A percentile compares a stretch with the other conserved stretches of the same genome.
These are phyloP conservation scores for Melanotaenia maccullochi DNA, from an alignment of 2,797 vertebrate species.

Conservation along the genomic window DNA sequence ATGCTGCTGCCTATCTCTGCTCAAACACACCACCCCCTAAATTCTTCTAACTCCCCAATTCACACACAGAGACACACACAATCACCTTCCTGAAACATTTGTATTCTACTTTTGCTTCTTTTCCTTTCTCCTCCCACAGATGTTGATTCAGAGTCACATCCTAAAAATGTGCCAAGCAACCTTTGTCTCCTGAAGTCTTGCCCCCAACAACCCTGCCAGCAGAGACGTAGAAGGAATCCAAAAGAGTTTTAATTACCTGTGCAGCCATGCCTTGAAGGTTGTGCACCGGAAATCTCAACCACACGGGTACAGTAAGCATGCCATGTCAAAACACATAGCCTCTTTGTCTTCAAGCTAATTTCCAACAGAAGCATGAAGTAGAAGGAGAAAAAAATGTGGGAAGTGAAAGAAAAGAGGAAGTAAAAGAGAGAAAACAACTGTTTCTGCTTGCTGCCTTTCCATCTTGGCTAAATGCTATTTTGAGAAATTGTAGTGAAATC, in stretches of 20 bases:
- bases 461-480: constrained; percentile 49
- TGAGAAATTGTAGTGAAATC: constrained; percentile 33
- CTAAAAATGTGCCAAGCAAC: constrained; percentile 69
- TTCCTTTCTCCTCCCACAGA: constrained; percentile 34
- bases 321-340: constrained; percentile 70
- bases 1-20: constrained; percentile 76
- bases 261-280: constrained; percentile 77
- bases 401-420: constrained; percentile 15
- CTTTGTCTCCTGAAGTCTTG: constrained; percentile 72
- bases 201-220: constrained; percentile 71
- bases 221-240: constrained; percentile 73
- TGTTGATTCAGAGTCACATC: constrained; percentile 45
- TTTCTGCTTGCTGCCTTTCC: constrained; percentile 41
- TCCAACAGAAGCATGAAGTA: constrained; percentile 62
- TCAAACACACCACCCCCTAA: constrained; percentile 74
- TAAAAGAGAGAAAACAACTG: constrained; percentile 29
- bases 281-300: constrained; percentile 76
- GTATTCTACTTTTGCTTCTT: constrained; percentile 36
- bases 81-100: constrained; percentile 34
- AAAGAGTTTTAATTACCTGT: constrained; percentile 83
- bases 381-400: constrained; percentile 6
- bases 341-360: constrained; percentile 76
- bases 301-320: constrained; percentile 65
- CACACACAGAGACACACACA: constrained; percentile 22
- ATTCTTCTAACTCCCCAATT: constrained; percentile 55